Conservation (phyloP, 2,113 vertebrate genomes). For the Ondatra zibethicus region DNA sequence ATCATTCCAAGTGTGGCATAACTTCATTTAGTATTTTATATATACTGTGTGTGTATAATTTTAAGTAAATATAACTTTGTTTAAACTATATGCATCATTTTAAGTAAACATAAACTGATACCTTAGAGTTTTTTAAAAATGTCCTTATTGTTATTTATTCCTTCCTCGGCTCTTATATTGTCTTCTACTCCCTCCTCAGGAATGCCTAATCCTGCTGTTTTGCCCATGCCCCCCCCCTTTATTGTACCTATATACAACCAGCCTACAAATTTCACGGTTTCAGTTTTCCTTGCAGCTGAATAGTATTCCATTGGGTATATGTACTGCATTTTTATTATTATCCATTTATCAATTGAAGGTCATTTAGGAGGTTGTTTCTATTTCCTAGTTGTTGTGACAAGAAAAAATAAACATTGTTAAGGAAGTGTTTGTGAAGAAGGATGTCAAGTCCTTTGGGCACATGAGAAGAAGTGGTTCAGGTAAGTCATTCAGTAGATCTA, state of each 20-base stretch:
- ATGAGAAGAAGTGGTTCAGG: not conserved
- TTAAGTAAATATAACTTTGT: not conserved
- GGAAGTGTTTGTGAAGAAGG: not conserved
- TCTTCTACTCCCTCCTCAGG: not conserved
- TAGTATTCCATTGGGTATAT: not conserved
- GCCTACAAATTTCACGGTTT: not conserved
- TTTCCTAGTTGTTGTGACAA: not conserved
- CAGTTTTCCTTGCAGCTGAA: not conserved
- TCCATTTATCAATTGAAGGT: not conserved
- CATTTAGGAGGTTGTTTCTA: not conserved
- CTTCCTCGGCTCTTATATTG: not conserved
- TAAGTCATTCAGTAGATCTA: too few relatives aligned
- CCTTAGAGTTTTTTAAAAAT: not conserved
- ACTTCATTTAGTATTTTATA: not conserved
- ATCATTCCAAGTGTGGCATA: not conserved
- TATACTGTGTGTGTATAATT: not conserved
- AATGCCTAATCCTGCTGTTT: not conserved
- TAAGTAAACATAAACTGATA: not conserved
- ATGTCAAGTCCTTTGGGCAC: not conserved
- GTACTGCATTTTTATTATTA: not conserved
- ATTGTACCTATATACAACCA: not conserved
- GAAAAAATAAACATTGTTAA: not conserved
- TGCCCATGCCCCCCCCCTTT: too few relatives aligned
- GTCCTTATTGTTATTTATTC: not conserved
- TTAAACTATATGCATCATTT: too few relatives aligned